Evolutionary conservation across 2,797 vertebrate species (phyloP).

Genomic region (Petrocephalus sullivani): DNA sequence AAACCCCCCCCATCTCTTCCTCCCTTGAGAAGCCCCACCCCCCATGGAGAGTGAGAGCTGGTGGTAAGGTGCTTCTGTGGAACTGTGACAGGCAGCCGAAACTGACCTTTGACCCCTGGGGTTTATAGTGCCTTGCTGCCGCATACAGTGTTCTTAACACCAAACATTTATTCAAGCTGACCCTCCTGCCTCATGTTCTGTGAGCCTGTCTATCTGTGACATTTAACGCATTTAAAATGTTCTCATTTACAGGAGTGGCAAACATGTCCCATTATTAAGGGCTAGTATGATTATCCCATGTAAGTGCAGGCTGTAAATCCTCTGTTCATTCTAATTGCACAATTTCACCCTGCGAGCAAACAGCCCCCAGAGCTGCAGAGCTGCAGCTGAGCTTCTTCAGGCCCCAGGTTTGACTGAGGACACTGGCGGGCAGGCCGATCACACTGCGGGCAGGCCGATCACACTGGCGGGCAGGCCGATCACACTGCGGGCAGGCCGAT

Average conservation of each 20-base stretch:
- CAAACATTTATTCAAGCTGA: not conserved
- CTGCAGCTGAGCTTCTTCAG: not conserved
- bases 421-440: not conserved
- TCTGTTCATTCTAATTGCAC: not conserved
- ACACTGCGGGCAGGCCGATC: too few species aligned
- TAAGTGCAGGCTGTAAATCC: not conserved
- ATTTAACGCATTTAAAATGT: not conserved
- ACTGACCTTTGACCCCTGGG: not conserved
- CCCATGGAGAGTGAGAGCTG: not conserved
- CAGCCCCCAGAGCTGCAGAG: not conserved
- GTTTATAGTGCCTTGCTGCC: not conserved
- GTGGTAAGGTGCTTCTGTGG: not conserved
- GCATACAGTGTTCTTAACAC: not conserved
- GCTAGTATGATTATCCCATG: not conserved
- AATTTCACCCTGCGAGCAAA: not conserved
- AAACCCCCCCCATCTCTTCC: not conserved
- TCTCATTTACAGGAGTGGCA: not conserved
- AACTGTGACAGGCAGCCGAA: not conserved
- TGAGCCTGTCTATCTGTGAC: not conserved
- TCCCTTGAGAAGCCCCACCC: not conserved
- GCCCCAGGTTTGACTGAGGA: not conserved
- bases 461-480: too few species aligned
- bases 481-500: too few species aligned
- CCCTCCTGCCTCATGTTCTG: not conserved
- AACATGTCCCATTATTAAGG: not conserved